These are phyloP conservation scores for Globodera rostochiensis DNA, from an alignment of 1,140 invertebrate genomes.

Conservation along the genomic window DNA sequence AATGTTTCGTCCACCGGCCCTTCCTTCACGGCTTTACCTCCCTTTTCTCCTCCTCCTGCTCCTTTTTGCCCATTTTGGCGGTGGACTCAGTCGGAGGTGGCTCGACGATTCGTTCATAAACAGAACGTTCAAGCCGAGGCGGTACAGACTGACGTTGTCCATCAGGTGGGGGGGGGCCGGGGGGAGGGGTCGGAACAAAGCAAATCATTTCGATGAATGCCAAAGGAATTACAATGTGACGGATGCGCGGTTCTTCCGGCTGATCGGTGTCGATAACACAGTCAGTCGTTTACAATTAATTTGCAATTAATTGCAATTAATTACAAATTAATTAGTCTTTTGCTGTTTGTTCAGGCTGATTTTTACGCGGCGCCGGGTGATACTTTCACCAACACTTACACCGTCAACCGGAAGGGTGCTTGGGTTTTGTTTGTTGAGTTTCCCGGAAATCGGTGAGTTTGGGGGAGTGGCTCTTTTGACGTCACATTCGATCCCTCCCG, in stretches of 20 bases:
- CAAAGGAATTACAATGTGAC: slow-evolving; percentile 63
- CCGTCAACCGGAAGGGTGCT: slow-evolving; percentile 63
- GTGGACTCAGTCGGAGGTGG: neutral
- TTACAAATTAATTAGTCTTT: neutral
- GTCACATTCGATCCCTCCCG: no score
- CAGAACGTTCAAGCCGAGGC: slow-evolving; percentile 36
- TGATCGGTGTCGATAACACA: slow-evolving; percentile 63
- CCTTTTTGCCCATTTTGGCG: neutral
- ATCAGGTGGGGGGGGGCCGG: slow-evolving; percentile 30
- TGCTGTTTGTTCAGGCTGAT: slow-evolving; percentile 30
- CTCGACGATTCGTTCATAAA: slow-evolving; percentile 3
- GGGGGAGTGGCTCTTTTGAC: no score
- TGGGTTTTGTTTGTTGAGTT: slow-evolving; percentile 65
- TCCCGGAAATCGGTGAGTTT: slow-evolving; percentile 50
- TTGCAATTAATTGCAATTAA: neutral
- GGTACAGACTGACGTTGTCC: slow-evolving; percentile 42
- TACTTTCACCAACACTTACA: slow-evolving; percentile 64
- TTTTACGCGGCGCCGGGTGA: slow-evolving; percentile 60
- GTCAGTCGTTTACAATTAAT: slow-evolving; percentile 24
- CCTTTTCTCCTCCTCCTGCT: neutral
- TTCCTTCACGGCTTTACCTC: neutral
- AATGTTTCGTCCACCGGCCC: neutral
- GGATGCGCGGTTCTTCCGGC: slow-evolving; percentile 61
- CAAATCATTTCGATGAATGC: neutral
- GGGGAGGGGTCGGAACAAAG: neutral